Base-by-base conservation (phyloP, 2,113 vertebrate species). In the Lichenostomus cassidix region DNA sequence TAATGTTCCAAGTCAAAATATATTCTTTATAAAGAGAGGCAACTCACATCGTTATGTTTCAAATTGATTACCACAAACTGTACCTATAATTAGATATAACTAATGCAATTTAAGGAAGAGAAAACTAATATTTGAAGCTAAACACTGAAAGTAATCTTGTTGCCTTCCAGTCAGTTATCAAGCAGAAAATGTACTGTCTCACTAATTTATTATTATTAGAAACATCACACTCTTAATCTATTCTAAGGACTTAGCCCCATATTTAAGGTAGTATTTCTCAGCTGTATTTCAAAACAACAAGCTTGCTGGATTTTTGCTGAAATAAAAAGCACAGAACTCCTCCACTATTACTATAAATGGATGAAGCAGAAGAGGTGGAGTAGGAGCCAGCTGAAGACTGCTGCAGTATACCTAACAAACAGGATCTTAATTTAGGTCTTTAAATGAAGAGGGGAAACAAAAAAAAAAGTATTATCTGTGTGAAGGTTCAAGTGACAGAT, bases 51-150 rank as follows among this genome's bases (percentile, higher is more conserved):
- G 5, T 76, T 55, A 73, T 65, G 93, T 71, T 87, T 91, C 92
- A 95, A 89, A 94, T 59, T 85, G 82, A 97, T 95, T 93, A 96
- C n/a, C 37, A 80, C 60, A 95, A 96, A 96, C 78, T 87, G 31
- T 90, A 94, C 64, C 58, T 95, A 83, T 94, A 95, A 96, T 97
- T 97, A 96, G 53, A 80, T 86, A 84, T 64, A 94, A 96, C 76
- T 94, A 92, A 92, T 87, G 21, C 50, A 97, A 94, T 95, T 84
- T 90, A 76, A 83, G 73, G 60, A 83, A 89, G 52, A 91, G 64
- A 96, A 94, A 94, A 83, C 15, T 68, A 88, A 88, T 95, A 95
- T 88, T 95, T 95, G 73, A 87, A 96, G 91, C 67, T 42, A 94
- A 95, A 93, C 64, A 92, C 91, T 93, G 74, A 81, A 89, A 92